Conservation (phyloP, 2,888 invertebrate species). For the Trisateles emortualis region DNA sequence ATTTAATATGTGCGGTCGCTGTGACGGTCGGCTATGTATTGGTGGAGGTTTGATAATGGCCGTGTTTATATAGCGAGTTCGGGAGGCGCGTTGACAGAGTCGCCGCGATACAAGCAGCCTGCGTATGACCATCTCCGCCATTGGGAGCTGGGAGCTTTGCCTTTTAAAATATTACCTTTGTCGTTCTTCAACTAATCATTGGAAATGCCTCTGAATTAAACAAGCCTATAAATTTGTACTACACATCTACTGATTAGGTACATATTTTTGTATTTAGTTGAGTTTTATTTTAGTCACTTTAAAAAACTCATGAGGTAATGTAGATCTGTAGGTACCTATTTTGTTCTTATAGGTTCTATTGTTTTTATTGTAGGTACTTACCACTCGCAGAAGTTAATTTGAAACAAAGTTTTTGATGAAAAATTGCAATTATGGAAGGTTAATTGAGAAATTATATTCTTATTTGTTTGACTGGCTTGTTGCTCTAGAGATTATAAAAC, state of each 20-base stretch:
- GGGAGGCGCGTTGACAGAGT: slow-evolving; percentile 65
- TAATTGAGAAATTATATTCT: too few species aligned
- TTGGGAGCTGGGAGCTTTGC: slow-evolving; percentile 55
- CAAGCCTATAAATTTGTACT: not conserved
- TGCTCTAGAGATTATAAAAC: too few species aligned
- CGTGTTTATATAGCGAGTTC: slow-evolving; percentile 74
- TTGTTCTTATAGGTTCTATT: too few species aligned
- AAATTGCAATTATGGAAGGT: too few species aligned
- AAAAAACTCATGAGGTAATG: too few species aligned
- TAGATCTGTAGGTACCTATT: too few species aligned
- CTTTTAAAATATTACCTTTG: slow-evolving; percentile 46
- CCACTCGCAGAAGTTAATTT: too few species aligned
- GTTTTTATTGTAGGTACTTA: too few species aligned
- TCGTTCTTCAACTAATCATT: slow-evolving; percentile 17
- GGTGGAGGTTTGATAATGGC: slow-evolving; percentile 73
- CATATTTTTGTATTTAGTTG: not conserved
- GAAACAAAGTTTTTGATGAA: too few species aligned
- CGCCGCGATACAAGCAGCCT: slow-evolving; percentile 67
- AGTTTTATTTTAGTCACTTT: not conserved
- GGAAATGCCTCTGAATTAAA: not conserved
- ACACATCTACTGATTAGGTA: too few species aligned
- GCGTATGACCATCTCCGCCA: slow-evolving; percentile 62
- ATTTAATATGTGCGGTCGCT: slow-evolving; percentile 71
- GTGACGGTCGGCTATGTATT: slow-evolving; percentile 81
- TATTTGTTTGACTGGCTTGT: too few species aligned